Evolutionary conservation across 2,113 vertebrate species (phyloP).

Genomic region (Pangasianodon gigas): DNA sequence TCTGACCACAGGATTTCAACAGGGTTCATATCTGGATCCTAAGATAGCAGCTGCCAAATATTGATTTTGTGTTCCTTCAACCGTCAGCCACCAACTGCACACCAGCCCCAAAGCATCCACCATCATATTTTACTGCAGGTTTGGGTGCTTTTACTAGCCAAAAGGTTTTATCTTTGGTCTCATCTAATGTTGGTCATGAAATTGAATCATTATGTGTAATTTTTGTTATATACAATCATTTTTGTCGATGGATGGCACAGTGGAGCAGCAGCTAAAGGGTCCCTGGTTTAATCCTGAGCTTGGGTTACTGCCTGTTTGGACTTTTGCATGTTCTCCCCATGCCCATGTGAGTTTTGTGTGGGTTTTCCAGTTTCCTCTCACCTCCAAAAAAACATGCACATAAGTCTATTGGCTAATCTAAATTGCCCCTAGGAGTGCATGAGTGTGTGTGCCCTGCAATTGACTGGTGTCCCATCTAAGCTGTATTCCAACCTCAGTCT

Average conservation of each 20-base stretch:
- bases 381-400: background rate
- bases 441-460: background rate
- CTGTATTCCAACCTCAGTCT: background rate
- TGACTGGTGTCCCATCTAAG: background rate
- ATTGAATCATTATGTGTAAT: background rate
- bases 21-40: background rate
- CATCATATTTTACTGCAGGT: background rate
- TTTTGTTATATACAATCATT: background rate
- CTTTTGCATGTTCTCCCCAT: background rate
- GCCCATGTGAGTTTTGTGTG: background rate
- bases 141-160: background rate
- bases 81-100: background rate
- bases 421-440: background rate
- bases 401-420: background rate
- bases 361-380: background rate
- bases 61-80: background rate
- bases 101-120: background rate
- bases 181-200: background rate
- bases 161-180: background rate
- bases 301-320: background rate
- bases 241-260: background rate
- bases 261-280: background rate
- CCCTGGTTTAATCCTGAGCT: background rate
- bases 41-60: conserved; percentile 9
- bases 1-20: background rate